A percentile compares a stretch with the other conserved stretches of the same genome.
Evolutionary conservation across 37 sponge, comb jelly and placozoan genomes (phyloP).

Genomic region (Axinella damicornis): DNA sequence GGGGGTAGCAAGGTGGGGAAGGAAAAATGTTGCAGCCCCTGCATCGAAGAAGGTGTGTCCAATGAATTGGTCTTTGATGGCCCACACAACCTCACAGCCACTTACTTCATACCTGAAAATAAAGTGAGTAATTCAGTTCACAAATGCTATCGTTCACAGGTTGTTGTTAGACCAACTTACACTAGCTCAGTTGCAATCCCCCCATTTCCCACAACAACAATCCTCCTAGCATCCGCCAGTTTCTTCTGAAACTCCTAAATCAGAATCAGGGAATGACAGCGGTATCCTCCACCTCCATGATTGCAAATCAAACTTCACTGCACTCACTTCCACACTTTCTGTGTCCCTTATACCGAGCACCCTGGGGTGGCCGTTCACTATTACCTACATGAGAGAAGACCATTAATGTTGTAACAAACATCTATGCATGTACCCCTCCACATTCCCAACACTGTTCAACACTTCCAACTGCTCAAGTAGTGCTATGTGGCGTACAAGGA

Average conservation of each 20-base stretch:
- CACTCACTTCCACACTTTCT: conserved; percentile 87
- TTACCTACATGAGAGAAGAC: conserved; percentile 29
- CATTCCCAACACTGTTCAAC: no score
- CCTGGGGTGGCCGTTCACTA: conserved; percentile 44
- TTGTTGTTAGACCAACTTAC: no score
- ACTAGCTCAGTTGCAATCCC: conserved; percentile 98
- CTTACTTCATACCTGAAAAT: conserved; percentile 75
- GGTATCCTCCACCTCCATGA: background rate
- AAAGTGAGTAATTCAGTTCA: no score
- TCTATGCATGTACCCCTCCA: background rate
- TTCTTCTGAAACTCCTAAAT: conserved; percentile 77
- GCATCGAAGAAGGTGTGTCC: conserved; percentile 92
- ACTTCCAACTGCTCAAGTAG: no score
- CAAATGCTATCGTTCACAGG: no score
- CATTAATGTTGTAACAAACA: background rate
- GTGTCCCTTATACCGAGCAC: conserved; percentile 97
- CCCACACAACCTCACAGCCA: conserved; percentile 92
- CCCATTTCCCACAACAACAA: conserved; percentile 96
- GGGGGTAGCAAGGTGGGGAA: conserved; percentile 58
- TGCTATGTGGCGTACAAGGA: no score
- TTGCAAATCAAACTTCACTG: no score
- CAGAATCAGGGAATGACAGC: background rate
- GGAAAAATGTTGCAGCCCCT: conserved; percentile 94
- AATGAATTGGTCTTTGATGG: conserved; percentile 90
- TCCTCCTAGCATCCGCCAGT: conserved; percentile 69